These are phyloP conservation scores for Onychomys leucogaster DNA, from an alignment of 2,797 vertebrate species.

Conservation along the genomic window DNA sequence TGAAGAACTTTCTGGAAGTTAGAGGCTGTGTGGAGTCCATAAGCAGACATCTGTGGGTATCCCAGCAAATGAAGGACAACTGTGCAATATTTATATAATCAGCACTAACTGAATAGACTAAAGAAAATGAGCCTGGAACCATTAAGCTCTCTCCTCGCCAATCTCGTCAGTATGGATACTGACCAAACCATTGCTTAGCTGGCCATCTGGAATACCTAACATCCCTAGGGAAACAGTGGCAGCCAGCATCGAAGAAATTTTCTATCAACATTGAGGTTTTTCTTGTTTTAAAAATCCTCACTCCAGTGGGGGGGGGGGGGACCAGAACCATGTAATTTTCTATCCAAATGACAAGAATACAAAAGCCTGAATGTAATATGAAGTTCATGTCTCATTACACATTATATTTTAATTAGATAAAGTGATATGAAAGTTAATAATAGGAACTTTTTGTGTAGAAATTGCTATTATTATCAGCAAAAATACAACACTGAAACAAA, in stretches of 20 bases:
- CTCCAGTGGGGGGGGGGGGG: slow-evolving; percentile 70
- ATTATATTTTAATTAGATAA: slow-evolving; percentile 80
- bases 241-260: slow-evolving; percentile 63
- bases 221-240: slow-evolving; percentile 64
- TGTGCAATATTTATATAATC: slow-evolving; percentile 39
- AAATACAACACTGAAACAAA: slow-evolving; percentile 79
- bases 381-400: slow-evolving; percentile 78
- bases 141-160: slow-evolving; percentile 2
- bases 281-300: slow-evolving; percentile 28
- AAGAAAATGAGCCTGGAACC: slow-evolving; percentile 65
- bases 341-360: slow-evolving; percentile 71
- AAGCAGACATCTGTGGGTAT: neutral
- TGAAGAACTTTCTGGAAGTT: neutral
- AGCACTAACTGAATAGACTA: slow-evolving; percentile 31
- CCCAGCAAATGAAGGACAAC: neutral
- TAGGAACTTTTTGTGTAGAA: slow-evolving; percentile 73
- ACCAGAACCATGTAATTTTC: slow-evolving; percentile 21
- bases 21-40: neutral
- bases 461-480: slow-evolving; percentile 78
- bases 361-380: slow-evolving; percentile 76
- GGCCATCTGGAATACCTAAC: slow-evolving; percentile 61
- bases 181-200: slow-evolving; percentile 41
- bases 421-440: slow-evolving; percentile 79
- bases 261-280: slow-evolving; percentile 14
- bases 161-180: neutral